Percentiles rank a stretch among this genome's conserved stretches.
Conservation (phyloP, 2,113 vertebrate genomes). For the Aptenodytes patagonicus region DNA sequence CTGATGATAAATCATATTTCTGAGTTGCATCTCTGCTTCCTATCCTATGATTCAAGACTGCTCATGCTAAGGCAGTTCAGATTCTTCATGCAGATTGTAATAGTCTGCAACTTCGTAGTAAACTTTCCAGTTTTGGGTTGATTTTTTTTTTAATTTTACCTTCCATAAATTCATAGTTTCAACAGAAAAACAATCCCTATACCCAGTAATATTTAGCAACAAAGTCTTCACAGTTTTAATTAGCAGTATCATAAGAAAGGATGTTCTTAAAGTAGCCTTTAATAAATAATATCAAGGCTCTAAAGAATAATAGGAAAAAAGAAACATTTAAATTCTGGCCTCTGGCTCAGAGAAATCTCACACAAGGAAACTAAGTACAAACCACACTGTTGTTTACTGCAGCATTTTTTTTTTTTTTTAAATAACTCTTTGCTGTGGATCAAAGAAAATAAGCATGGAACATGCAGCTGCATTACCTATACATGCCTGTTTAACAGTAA, state of each 20-base stretch:
- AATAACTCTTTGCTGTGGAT: neutral
- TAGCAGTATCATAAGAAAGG: neutral
- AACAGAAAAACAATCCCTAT: neutral
- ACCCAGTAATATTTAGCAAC: neutral
- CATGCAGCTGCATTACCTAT: neutral
- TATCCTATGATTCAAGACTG: neutral
- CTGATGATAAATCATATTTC: conserved; percentile 58
- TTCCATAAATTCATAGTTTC: neutral
- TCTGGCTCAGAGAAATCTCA: neutral
- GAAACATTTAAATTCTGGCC: neutral
- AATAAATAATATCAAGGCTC: neutral
- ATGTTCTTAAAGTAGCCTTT: neutral
- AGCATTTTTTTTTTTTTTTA: neutral
- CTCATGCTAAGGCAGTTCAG: neutral
- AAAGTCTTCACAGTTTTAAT: neutral
- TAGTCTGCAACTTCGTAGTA: neutral
- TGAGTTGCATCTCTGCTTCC: conserved; percentile 37
- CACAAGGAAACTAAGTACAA: neutral
- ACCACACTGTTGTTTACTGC: neutral
- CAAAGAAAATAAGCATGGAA: neutral
- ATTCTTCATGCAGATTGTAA: neutral
- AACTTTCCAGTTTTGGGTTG: neutral
- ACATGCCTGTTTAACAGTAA: neutral
- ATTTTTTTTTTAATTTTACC: neutral
- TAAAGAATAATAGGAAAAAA: neutral